Evolutionary conservation across 2,888 invertebrate species (phyloP).

Genomic region (Eutolmus rufibarbis): DNA sequence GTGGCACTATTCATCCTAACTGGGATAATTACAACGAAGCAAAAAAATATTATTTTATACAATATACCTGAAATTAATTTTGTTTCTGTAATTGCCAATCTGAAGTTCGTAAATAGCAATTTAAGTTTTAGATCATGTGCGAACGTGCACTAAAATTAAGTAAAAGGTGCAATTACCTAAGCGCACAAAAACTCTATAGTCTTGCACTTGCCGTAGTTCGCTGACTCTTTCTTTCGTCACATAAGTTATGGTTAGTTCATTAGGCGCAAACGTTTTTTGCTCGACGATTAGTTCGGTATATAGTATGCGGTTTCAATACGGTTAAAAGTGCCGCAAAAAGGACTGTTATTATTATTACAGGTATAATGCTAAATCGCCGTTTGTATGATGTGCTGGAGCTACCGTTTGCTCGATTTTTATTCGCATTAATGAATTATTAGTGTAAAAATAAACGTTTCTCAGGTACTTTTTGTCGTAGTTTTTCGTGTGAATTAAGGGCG

Average conservation of each 20-base stretch:
- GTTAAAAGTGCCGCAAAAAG: conserved; percentile 43
- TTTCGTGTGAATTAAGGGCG: not conserved
- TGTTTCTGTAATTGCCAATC: not conserved
- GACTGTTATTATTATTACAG: not conserved
- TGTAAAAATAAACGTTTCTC: conserved; percentile 9
- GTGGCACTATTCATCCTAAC: conserved; percentile 46
- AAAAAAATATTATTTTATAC: not conserved
- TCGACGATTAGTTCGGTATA: conserved; percentile 48
- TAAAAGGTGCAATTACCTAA: not conserved
- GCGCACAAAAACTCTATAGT: not conserved
- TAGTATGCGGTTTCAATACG: conserved; percentile 51
- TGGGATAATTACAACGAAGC: conserved; percentile 4
- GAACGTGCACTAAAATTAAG: not conserved
- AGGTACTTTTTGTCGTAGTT: not conserved
- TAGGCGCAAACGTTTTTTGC: conserved; percentile 32
- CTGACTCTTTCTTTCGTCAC: not conserved
- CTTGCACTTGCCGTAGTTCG: not conserved
- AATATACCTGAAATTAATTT: not conserved
- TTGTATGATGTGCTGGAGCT: not conserved
- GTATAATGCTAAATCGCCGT: not conserved
- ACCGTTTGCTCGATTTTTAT: not conserved
- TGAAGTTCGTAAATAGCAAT: not conserved
- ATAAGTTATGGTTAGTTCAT: not conserved
- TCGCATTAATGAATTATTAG: conserved; percentile 9
- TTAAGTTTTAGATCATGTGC: not conserved